These are phyloP conservation scores for Epinotia ramella DNA, from an alignment of 2,888 invertebrate species.

Conservation along the genomic window DNA sequence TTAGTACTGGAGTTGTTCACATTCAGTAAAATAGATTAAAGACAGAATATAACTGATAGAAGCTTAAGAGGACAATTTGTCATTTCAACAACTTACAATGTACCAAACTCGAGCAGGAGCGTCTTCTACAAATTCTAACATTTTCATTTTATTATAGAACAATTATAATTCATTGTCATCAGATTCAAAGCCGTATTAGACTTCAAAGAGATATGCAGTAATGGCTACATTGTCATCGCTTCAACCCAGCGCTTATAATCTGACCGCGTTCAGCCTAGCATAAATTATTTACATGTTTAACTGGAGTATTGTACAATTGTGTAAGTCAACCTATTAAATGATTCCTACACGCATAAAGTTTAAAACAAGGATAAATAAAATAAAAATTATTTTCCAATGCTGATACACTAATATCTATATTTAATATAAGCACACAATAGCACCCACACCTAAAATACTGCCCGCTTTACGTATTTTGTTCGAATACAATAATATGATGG, in stretches of 20 bases:
- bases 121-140: neutral
- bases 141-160: neutral
- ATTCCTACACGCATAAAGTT: neutral
- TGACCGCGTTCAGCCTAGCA: neutral
- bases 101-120: slow-evolving; percentile 37
- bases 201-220: neutral
- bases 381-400: neutral
- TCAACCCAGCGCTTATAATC: neutral
- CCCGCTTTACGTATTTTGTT: neutral
- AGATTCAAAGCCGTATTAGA: neutral
- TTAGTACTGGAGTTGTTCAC: slow-evolving; percentile 16
- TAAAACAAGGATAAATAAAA: neutral
- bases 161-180: neutral
- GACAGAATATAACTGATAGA: slow-evolving; percentile 36
- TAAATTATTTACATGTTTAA: neutral
- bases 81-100: slow-evolving; percentile 44
- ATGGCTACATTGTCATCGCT: slow-evolving; percentile 2
- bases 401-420: slow-evolving; percentile 1
- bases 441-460: neutral
- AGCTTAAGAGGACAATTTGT: slow-evolving; percentile 41
- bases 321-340: neutral
- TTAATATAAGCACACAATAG: slow-evolving; percentile 16
- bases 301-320: too few species aligned
- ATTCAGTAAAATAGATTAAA: slow-evolving; percentile 31
- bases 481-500: slow-evolving; percentile 1